Evolutionary conservation across 2,113 vertebrate species (phyloP), one percentile per base, ranked within the genome.

Genomic region (Hystrix brachyura): DNA sequence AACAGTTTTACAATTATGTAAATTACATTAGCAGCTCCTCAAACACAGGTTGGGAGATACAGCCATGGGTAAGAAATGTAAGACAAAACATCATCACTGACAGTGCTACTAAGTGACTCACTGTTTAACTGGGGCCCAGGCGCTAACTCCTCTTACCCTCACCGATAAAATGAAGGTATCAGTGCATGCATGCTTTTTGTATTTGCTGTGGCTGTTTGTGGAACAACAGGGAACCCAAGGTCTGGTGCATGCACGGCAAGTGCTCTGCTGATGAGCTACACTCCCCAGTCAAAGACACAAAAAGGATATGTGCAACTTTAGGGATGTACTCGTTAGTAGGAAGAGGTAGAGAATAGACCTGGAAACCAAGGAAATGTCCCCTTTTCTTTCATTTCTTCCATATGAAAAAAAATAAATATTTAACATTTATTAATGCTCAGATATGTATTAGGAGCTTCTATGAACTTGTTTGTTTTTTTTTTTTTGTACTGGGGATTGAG

Each of bases 1-100:
- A 96, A 95, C 86, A 93, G 34, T 65, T 59, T 76, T 11, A 19
- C 97, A 95, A 95, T 93, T 74, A 25, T 23, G 19, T 89, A 87
- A 94, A 93, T 91, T 83, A 88, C 17, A 69, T 57, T 48, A 64
- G 57, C 27, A 87, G 57, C 34, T 83, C 46, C 83, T 87, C 87
- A 82, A 92, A 72, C 87, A 82, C 38, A 67, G n/a, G 55, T 86
- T 90, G 67, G 86, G 84, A 72, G 38, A 43, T 38, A 60, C 46
- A 79, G 72, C 78, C 80, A 60, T 67, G 51, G 82, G n/a, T 72
- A 93, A 71, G 43, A 25, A 87, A 32, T 48, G 8, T 32, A 29
- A 64, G 55, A 21, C 10, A 57, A 19, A 95, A 21, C 48, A 62
- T 74, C 32, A 17, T 69, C 25, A 27, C 64, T 21, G 19, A 46